phyloP scores from a whole-genome alignment of 2,797 vertebrate species.

The Acanthiza pusilla region DNA sequence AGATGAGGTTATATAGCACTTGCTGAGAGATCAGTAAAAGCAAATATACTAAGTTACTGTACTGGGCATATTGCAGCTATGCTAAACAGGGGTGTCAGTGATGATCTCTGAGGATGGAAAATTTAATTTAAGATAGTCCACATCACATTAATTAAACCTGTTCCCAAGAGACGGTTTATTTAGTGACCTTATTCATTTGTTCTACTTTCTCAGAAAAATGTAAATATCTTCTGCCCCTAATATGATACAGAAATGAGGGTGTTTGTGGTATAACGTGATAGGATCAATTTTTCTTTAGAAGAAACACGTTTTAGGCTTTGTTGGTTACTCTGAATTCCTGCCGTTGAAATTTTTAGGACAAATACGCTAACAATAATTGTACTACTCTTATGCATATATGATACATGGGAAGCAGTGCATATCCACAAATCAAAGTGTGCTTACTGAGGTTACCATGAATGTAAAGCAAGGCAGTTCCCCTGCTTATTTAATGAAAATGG shows the following conservation, averaged over 20 bases:
- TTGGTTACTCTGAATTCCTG: background rate
- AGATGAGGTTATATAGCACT: background rate
- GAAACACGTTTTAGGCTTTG: background rate
- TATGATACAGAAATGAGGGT: background rate
- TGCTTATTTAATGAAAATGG: background rate
- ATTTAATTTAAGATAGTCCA: background rate
- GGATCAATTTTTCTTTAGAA: background rate
- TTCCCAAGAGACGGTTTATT: background rate
- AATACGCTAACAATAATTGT: background rate
- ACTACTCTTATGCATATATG: background rate
- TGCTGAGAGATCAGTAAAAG: background rate
- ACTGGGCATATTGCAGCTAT: fast-evolving
- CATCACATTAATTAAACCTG: background rate
- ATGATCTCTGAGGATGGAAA: background rate
- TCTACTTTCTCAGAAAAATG: background rate
- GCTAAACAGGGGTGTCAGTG: background rate
- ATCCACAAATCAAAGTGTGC: background rate
- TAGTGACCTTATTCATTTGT: background rate
- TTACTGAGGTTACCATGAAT: background rate
- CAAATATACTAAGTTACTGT: background rate
- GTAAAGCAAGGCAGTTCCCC: background rate
- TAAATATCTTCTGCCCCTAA: background rate
- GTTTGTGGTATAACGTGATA: background rate
- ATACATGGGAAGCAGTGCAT: background rate
- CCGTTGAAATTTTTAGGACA: background rate